Conservation (phyloP, 2,888 invertebrate genomes). For the Rhyacophila evoluta region DNA sequence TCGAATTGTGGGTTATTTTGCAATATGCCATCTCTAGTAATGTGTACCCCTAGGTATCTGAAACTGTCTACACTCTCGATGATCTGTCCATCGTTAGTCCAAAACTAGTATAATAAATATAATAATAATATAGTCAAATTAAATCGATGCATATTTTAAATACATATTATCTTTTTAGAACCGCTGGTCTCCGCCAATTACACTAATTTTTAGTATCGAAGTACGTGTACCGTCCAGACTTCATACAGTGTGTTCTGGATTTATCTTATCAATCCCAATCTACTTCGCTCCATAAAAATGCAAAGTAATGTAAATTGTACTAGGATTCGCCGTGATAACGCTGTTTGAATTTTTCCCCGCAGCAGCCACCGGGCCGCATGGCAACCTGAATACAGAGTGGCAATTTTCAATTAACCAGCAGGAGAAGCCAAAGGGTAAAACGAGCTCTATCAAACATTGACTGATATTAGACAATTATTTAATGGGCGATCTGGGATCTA, state of each 20-base stretch:
- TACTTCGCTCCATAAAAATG: conserved; percentile 27
- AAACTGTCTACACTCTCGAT: too few species aligned
- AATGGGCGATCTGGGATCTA: conserved; percentile 48
- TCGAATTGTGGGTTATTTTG: too few species aligned
- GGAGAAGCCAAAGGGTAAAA: conserved; percentile 35
- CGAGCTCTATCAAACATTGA: conserved; percentile 48
- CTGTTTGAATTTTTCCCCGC: conserved; percentile 39
- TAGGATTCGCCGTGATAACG: conserved; percentile 26
- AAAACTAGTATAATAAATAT: too few species aligned
- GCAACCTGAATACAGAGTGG: conserved; percentile 45
- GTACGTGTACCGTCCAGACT: not conserved
- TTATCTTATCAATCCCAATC: conserved; percentile 32
- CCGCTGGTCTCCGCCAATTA: too few species aligned
- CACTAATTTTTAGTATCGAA: too few species aligned
- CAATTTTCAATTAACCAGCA: conserved; percentile 50
- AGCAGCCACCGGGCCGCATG: conserved; percentile 29
- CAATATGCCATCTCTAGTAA: too few species aligned
- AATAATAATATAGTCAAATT: too few species aligned
- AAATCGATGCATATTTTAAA: too few species aligned
- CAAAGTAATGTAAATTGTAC: conserved; percentile 42
- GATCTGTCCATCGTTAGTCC: too few species aligned
- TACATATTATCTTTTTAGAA: too few species aligned
- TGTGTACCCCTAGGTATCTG: too few species aligned
- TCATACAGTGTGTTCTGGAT: not conserved
- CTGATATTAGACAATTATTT: conserved; percentile 52